Conservation (phyloP, 92 coral and sea anemone genomes). For the Porites evermanni region DNA sequence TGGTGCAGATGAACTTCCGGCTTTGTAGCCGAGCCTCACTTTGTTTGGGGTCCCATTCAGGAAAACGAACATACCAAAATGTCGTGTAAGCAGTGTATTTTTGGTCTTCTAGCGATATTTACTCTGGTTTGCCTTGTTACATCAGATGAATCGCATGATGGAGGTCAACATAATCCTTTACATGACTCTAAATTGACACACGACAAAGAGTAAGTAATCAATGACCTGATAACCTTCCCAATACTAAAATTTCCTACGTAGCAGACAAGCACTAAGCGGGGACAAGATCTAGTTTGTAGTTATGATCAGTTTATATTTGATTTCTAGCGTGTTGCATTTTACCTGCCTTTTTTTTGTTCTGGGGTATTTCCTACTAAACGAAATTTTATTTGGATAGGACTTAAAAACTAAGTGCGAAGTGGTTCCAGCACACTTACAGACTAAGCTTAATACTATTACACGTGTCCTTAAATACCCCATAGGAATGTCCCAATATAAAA, state of each 20-base stretch:
- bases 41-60: slow-evolving; percentile 24
- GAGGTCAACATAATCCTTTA: slow-evolving; percentile 73
- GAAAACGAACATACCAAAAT: not conserved
- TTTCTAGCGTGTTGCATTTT: no score
- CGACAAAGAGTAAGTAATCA: slow-evolving; percentile 92
- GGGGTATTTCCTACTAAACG: no score
- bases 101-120: slow-evolving; percentile 11
- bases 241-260: not conserved
- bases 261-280: no score
- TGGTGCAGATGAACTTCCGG: slow-evolving; percentile 3
- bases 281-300: no score
- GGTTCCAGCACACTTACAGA: no score
- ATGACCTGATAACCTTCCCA: not conserved
- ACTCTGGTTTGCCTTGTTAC: slow-evolving; percentile 15
- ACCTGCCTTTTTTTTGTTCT: no score
- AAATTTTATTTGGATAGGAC: no score
- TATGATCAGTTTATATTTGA: no score
- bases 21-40: slow-evolving; percentile 42
- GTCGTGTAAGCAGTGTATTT: not conserved
- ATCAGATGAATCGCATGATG: slow-evolving; percentile 46
- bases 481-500: no score
- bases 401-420: no score
- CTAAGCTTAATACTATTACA: no score
- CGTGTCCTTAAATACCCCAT: no score
- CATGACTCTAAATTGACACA: slow-evolving; percentile 91